phyloP scores from a whole-genome alignment of 2,113 vertebrate genomes.

The Anas platyrhynchos region DNA sequence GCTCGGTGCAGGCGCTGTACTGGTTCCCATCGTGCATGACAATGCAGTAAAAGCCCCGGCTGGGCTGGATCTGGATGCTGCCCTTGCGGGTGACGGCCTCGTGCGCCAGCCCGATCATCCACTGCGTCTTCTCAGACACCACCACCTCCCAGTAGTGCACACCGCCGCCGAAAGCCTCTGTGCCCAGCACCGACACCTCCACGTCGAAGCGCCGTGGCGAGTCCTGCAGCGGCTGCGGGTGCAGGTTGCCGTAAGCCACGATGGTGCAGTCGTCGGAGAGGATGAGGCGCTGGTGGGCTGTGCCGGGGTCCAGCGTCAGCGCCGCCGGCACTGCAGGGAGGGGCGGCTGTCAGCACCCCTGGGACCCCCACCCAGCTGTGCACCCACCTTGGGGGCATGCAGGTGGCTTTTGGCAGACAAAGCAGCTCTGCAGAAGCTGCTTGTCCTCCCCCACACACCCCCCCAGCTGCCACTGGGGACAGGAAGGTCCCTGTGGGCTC shows the following conservation, averaged over 20 bases:
- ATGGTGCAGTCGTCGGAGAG: conserved; percentile 98
- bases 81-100: conserved; percentile 94
- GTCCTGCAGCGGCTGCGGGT: conserved; percentile 96
- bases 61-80: conserved; percentile 97
- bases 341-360: background rate
- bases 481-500: too few relatives aligned
- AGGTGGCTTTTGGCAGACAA: too few relatives aligned
- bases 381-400: too few relatives aligned
- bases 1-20: conserved; percentile 98
- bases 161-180: conserved; percentile 86
- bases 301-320: conserved; percentile 92
- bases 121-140: conserved; percentile 98
- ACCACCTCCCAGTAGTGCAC: conserved; percentile 99
- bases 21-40: conserved; percentile 99
- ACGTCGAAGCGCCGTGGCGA: conserved; percentile 95
- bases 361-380: too few relatives aligned
- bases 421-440: too few relatives aligned
- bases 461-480: too few relatives aligned
- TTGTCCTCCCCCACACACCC: too few relatives aligned
- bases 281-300: conserved; percentile 96
- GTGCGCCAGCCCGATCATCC: conserved; percentile 96
- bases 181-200: conserved; percentile 94
- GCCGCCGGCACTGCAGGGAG: conserved; percentile 86
- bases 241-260: conserved; percentile 95
- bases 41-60: conserved; percentile 96